Percentiles rank a stretch among this genome's conserved stretches.
phyloP scores from a whole-genome alignment of 2,113 vertebrate species.

The Pangasianodon hypophthalmus region DNA sequence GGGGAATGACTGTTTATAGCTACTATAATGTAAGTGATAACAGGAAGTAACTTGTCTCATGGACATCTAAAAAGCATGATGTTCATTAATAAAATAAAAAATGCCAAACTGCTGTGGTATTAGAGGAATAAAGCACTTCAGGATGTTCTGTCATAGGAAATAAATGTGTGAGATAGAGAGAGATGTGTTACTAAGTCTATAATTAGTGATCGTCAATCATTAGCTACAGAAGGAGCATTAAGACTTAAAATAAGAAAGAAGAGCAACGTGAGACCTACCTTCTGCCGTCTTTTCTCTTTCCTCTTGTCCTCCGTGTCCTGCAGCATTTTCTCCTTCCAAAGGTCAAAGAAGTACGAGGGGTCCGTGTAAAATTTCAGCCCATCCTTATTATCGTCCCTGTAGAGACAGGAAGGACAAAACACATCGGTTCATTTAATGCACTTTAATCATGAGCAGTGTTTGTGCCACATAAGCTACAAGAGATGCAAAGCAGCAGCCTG shows the following conservation, averaged over 20 bases:
- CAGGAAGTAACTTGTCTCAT: neutral
- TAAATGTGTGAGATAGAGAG: neutral
- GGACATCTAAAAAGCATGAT: neutral
- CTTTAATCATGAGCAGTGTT: neutral
- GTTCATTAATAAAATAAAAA: neutral
- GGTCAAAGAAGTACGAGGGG: slow-evolving; percentile 97
- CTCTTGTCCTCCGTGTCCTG: slow-evolving; percentile 99
- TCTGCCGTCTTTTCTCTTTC: slow-evolving; percentile 85
- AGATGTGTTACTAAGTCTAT: neutral
- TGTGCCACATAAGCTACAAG: neutral
- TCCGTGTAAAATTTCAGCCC: slow-evolving; percentile 97
- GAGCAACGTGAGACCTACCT: slow-evolving; percentile 58
- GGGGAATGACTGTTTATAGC: neutral
- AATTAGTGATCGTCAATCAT: neutral
- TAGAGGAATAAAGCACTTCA: neutral
- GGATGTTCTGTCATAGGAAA: neutral
- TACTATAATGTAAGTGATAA: neutral
- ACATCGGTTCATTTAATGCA: neutral
- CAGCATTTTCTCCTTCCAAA: slow-evolving; percentile 99
- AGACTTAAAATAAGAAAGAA: neutral
- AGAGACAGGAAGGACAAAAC: slow-evolving; percentile 15
- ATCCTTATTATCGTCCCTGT: slow-evolving; percentile 94
- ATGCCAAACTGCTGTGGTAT: neutral
- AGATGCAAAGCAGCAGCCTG: neutral
- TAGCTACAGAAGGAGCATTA: neutral